phyloP scores from a whole-genome alignment of 1,140 invertebrate genomes.

The Bombus picipes region DNA sequence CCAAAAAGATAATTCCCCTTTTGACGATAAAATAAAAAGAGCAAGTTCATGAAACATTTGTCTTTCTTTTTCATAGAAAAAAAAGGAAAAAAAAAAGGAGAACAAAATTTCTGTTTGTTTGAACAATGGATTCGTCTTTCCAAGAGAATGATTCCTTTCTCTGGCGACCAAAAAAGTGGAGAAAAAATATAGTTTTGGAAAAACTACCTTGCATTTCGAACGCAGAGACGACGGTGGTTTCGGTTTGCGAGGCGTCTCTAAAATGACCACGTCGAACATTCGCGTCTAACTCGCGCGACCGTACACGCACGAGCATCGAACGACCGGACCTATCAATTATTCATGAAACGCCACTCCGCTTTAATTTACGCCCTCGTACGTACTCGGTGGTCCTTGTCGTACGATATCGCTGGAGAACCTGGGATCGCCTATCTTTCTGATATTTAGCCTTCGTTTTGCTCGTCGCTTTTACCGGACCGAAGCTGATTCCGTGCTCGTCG shows the following conservation, averaged over 20 bases:
- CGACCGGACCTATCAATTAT: slow-evolving; percentile 43
- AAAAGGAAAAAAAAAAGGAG: too few species aligned
- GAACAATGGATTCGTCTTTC: too few species aligned
- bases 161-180: too few species aligned
- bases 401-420: slow-evolving; percentile 6
- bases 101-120: too few species aligned
- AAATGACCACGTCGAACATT: neutral
- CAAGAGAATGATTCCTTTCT: too few species aligned
- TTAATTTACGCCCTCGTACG: slow-evolving; percentile 42
- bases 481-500: neutral
- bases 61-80: too few species aligned
- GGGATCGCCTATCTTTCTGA: slow-evolving; percentile 21
- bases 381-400: slow-evolving; percentile 36
- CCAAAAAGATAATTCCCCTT: neutral
- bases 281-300: neutral
- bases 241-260: neutral
- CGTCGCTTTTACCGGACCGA: too few species aligned
- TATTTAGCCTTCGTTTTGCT: slow-evolving; percentile 18
- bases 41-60: too few species aligned
- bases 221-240: neutral
- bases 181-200: too few species aligned
- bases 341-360: slow-evolving; percentile 40
- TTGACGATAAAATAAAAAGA: neutral
- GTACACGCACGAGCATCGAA: slow-evolving; percentile 25
- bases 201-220: neutral